Evolutionary conservation across 2,113 vertebrate genomes (phyloP), one percentile per base, ranked within the genome.

Genomic region (Mesitornis unicolor): DNA sequence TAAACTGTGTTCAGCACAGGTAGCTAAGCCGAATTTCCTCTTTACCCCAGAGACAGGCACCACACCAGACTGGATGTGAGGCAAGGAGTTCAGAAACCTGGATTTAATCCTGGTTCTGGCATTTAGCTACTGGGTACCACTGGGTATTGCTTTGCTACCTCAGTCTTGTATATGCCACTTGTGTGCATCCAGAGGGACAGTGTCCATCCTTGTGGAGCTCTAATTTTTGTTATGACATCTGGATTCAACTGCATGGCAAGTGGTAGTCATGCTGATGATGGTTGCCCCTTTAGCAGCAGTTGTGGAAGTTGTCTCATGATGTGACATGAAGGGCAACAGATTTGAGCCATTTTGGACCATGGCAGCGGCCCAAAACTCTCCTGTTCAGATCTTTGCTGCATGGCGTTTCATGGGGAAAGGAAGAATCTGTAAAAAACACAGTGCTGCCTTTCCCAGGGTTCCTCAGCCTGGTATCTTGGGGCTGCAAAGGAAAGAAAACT

Each of bases 401-500:
- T 67, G 28, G 7, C 75, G 42, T 73, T 71, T 56, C n/a, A 42
- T 5, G 11, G 38, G 24, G 21, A 47, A 70, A 82, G 69, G 65
- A 71, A 63, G 53, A 84, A 38, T 57, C 36, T 5, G 3, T 53
- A 28, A 87, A 84, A 85, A 80, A 4, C n/a, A 25, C 17, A 25
- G 36, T 1, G 1, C 47, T 81, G 56, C 65, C 43, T 95, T 87
- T 75, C 73, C 28, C 47, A 57, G 42, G 22, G 26, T 93, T 89
- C 74, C 57, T 91, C 36, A 71, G 43, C 53, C 57, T 42, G 36
- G 48, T 59, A 53, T 87, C 57, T 53, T 82, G 77, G 61, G 69
- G 68, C 48, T 91, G 74, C 53, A 92, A 40, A 48, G 53, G 74
- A 79, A 96, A 64, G 29, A 78, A 96, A 95, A 47, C 14, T 35